phyloP scores from a whole-genome alignment of 2,797 vertebrate species.

The Onychomys leucogaster region DNA sequence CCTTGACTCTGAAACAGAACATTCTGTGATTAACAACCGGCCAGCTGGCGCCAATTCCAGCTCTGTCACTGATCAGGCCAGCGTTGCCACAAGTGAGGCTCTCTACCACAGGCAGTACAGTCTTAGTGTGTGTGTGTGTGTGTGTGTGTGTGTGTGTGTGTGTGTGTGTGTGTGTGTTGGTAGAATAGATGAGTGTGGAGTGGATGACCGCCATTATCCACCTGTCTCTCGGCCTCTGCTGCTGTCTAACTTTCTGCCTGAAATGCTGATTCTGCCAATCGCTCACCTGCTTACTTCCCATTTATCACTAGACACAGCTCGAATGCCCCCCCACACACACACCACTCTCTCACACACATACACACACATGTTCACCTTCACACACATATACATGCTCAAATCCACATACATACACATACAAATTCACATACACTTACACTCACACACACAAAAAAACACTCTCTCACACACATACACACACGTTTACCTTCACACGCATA shows the following conservation, averaged over 20 bases:
- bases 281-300: not conserved
- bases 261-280: not conserved
- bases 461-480: too few relatives aligned
- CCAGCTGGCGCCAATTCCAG: not conserved
- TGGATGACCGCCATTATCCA: rapidly evolving
- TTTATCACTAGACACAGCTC: not conserved
- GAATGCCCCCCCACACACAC: not conserved
- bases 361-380: not conserved
- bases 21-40: rapidly evolving
- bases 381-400: too few relatives aligned
- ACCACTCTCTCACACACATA: not conserved
- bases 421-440: not conserved
- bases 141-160: too few relatives aligned
- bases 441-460: not conserved
- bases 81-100: not conserved
- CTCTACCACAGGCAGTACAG: not conserved
- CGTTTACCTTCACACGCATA: too few relatives aligned
- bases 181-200: not conserved
- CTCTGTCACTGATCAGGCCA: not conserved
- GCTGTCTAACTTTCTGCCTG: not conserved
- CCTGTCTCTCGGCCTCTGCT: not conserved
- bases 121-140: not conserved
- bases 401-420: not conserved
- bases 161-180: not conserved
- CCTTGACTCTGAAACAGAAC: not conserved